phyloP scores from a whole-genome alignment of 2,113 vertebrate species.

The Xerus inauris region DNA sequence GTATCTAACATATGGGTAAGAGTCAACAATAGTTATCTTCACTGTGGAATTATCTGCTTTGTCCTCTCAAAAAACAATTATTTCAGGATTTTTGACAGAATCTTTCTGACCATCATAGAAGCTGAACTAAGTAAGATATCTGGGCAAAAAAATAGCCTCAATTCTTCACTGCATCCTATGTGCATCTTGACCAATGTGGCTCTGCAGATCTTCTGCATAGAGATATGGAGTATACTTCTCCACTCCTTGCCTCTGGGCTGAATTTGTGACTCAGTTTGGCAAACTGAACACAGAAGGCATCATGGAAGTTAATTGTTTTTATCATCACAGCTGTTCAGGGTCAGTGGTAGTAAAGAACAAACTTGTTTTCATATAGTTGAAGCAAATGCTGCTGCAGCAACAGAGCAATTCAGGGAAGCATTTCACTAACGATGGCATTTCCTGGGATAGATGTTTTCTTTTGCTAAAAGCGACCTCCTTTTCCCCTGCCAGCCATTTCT shows the following conservation, averaged over 20 bases:
- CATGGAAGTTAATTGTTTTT: not conserved
- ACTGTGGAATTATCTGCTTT: not conserved
- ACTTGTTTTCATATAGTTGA: not conserved
- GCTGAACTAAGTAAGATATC: not conserved
- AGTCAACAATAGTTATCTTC: too few species aligned
- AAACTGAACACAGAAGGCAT: not conserved
- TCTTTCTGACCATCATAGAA: not conserved
- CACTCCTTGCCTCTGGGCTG: not conserved
- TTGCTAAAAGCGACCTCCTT: too few species aligned
- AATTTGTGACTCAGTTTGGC: not conserved
- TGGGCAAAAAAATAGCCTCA: rapidly evolving
- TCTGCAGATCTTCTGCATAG: not conserved
- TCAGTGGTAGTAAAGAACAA: not conserved
- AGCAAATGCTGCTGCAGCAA: not conserved
- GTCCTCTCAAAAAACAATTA: too few species aligned
- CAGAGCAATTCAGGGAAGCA: too few species aligned
- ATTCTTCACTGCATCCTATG: not conserved
- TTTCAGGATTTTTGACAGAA: not conserved
- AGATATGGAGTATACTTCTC: not conserved
- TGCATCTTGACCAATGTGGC: not conserved
- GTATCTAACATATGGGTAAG: rapidly evolving
- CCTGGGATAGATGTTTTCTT: too few species aligned
- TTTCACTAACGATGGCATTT: too few species aligned
- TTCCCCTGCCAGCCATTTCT: too few species aligned
- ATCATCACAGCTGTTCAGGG: not conserved